A percentile compares a stretch with the other conserved stretches of the same genome.
Conservation (phyloP, 2,888 invertebrate genomes). For the Leptogaster cylindrica region DNA sequence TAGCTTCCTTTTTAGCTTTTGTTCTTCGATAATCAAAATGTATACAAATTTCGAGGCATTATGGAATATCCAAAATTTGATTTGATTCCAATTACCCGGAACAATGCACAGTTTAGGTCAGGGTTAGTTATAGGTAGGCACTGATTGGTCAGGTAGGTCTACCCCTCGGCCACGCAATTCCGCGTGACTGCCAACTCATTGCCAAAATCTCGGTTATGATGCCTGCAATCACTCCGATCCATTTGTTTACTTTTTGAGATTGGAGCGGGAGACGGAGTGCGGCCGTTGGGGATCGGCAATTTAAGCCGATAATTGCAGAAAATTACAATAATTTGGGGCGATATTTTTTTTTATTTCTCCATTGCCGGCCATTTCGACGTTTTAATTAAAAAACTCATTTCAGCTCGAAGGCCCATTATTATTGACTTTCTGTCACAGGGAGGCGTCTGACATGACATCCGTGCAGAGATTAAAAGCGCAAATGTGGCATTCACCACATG, state of each 20-base stretch:
- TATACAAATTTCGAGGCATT: no score
- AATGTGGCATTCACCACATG: constrained; percentile 7
- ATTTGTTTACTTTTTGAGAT: constrained; percentile 30
- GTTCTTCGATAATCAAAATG: no score
- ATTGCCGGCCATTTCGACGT: constrained; percentile 19
- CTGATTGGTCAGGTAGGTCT: no score
- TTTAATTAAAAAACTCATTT: constrained; percentile 40
- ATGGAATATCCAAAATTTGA: no score
- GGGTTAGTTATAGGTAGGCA: no score
- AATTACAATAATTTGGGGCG: constrained; percentile 40
- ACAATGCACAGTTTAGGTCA: no score
- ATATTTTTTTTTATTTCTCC: constrained; percentile 26
- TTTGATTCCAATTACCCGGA: no score
- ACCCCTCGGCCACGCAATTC: no score
- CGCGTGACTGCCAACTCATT: no score
- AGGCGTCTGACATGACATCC: constrained; percentile 38
- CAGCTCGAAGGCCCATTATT: constrained; percentile 31
- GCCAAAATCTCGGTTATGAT: neutral
- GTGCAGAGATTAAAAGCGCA: constrained; percentile 3
- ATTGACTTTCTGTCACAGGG: constrained; percentile 37
- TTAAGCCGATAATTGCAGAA: constrained; percentile 38
- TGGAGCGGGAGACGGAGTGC: neutral
- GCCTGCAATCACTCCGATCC: constrained; percentile 12
- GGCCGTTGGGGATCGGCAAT: constrained; percentile 17
- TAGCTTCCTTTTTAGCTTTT: no score